Conservation (phyloP, 1,140 invertebrate genomes). For the Rhopalosiphum padi region DNA sequence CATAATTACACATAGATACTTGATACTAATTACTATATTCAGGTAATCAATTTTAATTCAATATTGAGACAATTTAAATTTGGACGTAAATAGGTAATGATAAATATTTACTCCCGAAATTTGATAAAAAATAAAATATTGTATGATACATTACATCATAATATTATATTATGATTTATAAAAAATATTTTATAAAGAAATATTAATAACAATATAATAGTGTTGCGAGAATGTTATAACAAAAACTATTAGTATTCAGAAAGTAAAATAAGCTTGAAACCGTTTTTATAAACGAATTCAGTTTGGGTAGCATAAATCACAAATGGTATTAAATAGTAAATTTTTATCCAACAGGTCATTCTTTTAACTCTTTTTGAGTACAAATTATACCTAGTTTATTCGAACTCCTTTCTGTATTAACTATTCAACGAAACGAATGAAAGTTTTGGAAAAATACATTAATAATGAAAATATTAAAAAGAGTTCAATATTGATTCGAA, state of each 20-base stretch:
- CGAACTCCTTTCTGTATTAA: background rate
- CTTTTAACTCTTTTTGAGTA: background rate
- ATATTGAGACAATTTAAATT: background rate
- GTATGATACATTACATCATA: background rate
- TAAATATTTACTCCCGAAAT: background rate
- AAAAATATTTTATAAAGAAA: background rate
- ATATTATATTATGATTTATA: background rate
- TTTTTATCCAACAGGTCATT: constrained; percentile 36
- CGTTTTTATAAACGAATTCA: constrained; percentile 18
- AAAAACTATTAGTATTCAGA: background rate
- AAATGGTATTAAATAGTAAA: background rate
- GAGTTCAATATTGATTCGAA: background rate
- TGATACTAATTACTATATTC: background rate
- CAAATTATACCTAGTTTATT: background rate
- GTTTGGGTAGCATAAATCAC: background rate
- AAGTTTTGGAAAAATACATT: background rate
- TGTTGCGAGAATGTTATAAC: background rate
- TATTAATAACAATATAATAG: background rate
- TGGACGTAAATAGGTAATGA: background rate
- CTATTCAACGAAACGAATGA: background rate
- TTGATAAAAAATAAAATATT: background rate
- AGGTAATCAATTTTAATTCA: background rate
- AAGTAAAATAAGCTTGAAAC: background rate
- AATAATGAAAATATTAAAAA: background rate
- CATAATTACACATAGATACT: too few relatives aligned